phyloP scores from a whole-genome alignment of 2,113 vertebrate species.

The human (Homo sapiens) region DNA sequence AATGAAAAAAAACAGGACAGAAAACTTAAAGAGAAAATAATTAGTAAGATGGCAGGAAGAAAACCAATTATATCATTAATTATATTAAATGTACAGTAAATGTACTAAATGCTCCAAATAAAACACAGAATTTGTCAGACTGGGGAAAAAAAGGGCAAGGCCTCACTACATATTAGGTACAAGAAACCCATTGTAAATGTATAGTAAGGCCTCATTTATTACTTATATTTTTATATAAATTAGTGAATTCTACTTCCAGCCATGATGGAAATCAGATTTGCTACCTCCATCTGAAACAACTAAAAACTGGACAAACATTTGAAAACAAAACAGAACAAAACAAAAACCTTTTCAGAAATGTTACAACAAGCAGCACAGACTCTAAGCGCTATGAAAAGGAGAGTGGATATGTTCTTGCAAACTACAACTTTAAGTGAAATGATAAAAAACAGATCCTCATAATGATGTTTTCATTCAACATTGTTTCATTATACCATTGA shows the following conservation, averaged over 20 bases:
- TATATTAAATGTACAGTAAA: background rate
- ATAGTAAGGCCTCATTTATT: background rate
- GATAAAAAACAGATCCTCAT: background rate
- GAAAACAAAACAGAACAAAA: background rate
- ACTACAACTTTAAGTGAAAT: background rate
- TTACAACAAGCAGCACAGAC: background rate
- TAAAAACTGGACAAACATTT: background rate
- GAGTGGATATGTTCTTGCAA: background rate
- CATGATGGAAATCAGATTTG: background rate
- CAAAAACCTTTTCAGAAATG: background rate
- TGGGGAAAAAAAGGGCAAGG: background rate
- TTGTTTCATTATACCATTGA: background rate
- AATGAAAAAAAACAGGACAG: background rate
- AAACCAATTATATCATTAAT: background rate
- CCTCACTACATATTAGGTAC: background rate
- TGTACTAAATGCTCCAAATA: background rate
- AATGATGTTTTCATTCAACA: background rate
- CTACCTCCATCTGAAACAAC: background rate
- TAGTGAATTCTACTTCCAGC: background rate
- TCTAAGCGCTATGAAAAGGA: background rate
- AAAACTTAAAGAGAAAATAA: background rate
- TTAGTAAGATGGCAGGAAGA: background rate
- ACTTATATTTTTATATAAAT: background rate
- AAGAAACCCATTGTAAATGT: background rate
- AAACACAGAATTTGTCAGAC: background rate